Evolutionary conservation across 2,888 invertebrate species (phyloP).

Genomic region (Vesta saturnalis): DNA sequence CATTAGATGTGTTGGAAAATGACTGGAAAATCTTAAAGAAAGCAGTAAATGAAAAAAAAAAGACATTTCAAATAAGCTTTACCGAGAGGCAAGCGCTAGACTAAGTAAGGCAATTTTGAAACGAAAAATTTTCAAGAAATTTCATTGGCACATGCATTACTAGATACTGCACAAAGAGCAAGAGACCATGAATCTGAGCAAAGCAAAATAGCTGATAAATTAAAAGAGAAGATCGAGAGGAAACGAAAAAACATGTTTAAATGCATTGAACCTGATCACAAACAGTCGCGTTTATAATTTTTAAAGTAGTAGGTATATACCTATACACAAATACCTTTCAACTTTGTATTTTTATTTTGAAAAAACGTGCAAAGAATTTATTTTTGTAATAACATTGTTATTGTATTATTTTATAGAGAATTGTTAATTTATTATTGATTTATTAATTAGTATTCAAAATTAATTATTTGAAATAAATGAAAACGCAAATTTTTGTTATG

Average conservation of each 20-base stretch:
- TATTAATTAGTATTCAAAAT: no score
- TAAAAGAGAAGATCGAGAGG: slow-evolving; percentile 3
- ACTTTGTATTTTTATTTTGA: slow-evolving; percentile 2
- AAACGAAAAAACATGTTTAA: slow-evolving; percentile 2
- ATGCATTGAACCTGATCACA: background rate
- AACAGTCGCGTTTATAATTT: slow-evolving; percentile 5
- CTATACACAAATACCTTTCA: slow-evolving; percentile 5
- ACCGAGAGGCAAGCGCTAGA: background rate
- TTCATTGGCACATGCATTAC: slow-evolving; percentile 3
- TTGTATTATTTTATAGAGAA: slow-evolving; percentile 2
- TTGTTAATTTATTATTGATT: slow-evolving; percentile 5
- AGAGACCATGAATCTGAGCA: slow-evolving; percentile 5
- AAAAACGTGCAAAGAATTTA: slow-evolving; percentile 5
- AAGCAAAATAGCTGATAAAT: slow-evolving; percentile 5
- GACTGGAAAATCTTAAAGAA: slow-evolving; percentile 3
- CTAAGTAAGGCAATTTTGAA: slow-evolving; percentile 1
- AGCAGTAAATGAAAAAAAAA: slow-evolving; percentile 5
- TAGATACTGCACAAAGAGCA: slow-evolving; percentile 3
- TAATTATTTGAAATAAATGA: no score
- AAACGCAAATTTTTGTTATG: no score
- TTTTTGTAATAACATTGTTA: slow-evolving; percentile 5
- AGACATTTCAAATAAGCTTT: slow-evolving; percentile 5
- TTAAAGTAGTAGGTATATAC: background rate
- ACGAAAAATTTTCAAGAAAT: slow-evolving; percentile 5
- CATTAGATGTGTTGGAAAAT: slow-evolving; percentile 5